Base-by-base conservation (phyloP, 2,797 vertebrate species). In the Catharus ustulatus region DNA sequence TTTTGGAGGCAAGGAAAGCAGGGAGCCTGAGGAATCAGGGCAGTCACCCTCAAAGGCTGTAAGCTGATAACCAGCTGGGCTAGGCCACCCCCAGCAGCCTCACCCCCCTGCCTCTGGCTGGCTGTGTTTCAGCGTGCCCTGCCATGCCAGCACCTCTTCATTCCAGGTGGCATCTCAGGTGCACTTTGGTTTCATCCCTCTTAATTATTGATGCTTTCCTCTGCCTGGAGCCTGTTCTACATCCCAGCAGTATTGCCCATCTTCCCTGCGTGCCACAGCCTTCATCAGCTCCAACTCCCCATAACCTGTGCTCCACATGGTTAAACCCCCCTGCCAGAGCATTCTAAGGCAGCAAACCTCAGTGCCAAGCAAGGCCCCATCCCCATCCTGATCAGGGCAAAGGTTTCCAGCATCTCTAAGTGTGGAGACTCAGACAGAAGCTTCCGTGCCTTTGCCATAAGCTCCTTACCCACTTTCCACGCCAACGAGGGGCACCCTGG, bases 201-300 rank as follows among this genome's bases (percentile, higher is more conserved):
- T 92, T 45, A 94, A 95, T 94, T 92, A 95, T 89, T 84, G 77
- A 92, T 84, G 84, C 32, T 81, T 46, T 30, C 42, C 45, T 72
- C 22, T 0, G 0, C 36, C 83, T 26, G 15, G 48, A 92, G 52
- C 48, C 64, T 0, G 0, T 32, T 71, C 29, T 87, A 49, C 42
- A 15, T 48, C 80, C 52, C 8, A 0, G 52, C 4, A 3, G 68
- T 3, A 1, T 32, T 59, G 42, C 54, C 29, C 5, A 1, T 61
- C 30, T 51, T 88, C 46, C 20, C 46, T 9, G 10, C 0, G 0
- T 4, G 5, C 57, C 15, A 1, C 30, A 23, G 61, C 23, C 52
- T 43, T 45, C 55, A 34, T 15, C 4, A 4, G 66, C 19, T n/a
- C 59, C 0, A 1, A 46, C n/a, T 78, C 21, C 32, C 76, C 48